Conservation (phyloP, 1,140 invertebrate genomes). For the Drosophila varians region DNA sequence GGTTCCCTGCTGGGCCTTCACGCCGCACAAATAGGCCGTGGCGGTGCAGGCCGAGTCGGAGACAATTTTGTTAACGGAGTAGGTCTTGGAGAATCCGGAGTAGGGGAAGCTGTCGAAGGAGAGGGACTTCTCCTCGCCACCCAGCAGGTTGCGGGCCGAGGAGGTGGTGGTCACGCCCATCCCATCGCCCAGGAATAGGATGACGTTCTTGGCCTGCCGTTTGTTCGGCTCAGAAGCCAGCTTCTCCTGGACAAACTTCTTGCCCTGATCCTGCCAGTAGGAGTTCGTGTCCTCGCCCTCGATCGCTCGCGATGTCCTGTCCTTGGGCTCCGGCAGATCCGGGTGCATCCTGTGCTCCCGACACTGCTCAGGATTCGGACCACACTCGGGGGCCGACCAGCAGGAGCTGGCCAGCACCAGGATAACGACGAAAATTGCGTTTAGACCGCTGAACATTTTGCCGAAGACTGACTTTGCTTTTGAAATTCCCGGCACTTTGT, state of each 20-base stretch:
- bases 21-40: constrained; percentile 92
- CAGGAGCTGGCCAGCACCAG: constrained; percentile 21
- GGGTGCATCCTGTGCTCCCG: constrained; percentile 66
- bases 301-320: constrained; percentile 6
- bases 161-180: constrained; percentile 91
- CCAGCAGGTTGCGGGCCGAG: constrained; percentile 87
- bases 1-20: constrained; percentile 91
- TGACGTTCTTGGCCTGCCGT: constrained; percentile 88
- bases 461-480: constrained; percentile 42
- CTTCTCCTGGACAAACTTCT: constrained; percentile 56
- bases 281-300: constrained; percentile 64
- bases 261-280: constrained; percentile 74
- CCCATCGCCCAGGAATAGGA: constrained; percentile 91
- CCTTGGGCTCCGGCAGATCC: constrained; percentile 42
- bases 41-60: constrained; percentile 90
- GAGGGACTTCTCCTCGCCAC: constrained; percentile 88
- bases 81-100: constrained; percentile 91
- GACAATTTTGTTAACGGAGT: constrained; percentile 91
- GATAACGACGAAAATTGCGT: constrained; percentile 41
- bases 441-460: constrained; percentile 46
- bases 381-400: constrained; percentile 55
- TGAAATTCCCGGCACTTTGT: constrained; percentile 3
- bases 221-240: constrained; percentile 74
- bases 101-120: constrained; percentile 91
- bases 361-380: constrained; percentile 49